Percentiles rank a stretch among this genome's conserved stretches.
phyloP scores from a whole-genome alignment of 1,140 invertebrate genomes.

The Apis dorsata region DNA sequence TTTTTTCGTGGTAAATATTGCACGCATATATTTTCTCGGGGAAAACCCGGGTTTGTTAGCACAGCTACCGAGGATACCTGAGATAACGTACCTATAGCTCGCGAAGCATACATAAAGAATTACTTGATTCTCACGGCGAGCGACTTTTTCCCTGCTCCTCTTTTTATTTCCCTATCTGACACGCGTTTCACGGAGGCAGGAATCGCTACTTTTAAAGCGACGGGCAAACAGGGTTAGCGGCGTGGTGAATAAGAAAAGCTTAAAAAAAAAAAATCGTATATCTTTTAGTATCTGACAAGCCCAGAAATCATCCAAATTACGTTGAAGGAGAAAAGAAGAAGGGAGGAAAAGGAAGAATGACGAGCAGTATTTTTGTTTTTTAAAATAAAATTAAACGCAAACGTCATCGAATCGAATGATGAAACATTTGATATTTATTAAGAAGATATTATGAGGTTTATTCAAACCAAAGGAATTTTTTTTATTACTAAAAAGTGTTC shows the following conservation, averaged over 20 bases:
- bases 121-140: conserved; percentile 29
- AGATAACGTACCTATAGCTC: conserved; percentile 8
- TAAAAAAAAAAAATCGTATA: not conserved
- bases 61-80: conserved; percentile 11
- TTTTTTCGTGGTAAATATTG: not conserved
- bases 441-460: no score
- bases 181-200: conserved; percentile 7
- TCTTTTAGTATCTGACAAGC: conserved; percentile 8
- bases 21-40: not conserved
- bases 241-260: conserved; percentile 26
- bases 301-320: not conserved
- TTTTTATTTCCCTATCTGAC: conserved; percentile 4
- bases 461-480: no score
- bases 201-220: conserved; percentile 1
- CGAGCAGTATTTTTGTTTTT: not conserved
- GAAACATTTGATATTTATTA: not conserved
- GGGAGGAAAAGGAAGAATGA: no score
- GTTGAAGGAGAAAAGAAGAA: not conserved
- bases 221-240: conserved; percentile 30
- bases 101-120: conserved; percentile 33
- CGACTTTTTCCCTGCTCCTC: not conserved
- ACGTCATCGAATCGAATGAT: not conserved
- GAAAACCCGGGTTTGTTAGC: conserved; percentile 26
- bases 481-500: no score
- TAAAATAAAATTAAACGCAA: not conserved